Evolutionary conservation across 2,113 vertebrate species (phyloP).

Genomic region (Syrmaticus mikado): DNA sequence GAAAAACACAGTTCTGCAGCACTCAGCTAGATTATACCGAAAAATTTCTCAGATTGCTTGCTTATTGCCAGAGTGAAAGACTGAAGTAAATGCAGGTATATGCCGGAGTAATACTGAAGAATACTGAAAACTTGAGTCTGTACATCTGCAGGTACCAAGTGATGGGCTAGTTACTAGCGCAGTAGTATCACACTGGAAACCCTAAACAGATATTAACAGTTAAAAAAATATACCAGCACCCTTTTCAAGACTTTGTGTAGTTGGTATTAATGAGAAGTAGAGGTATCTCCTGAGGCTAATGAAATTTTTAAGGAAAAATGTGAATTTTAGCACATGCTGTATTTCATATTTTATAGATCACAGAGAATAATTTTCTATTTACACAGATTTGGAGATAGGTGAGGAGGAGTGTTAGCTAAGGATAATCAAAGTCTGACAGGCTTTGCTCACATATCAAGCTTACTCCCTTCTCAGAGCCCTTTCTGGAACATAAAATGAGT

Average conservation of each 20-base stretch:
- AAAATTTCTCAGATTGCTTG: neutral
- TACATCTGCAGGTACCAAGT: neutral
- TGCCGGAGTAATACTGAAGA: neutral
- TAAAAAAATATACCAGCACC: neutral
- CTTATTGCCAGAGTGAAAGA: neutral
- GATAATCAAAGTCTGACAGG: neutral
- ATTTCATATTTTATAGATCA: slow-evolving; percentile 7
- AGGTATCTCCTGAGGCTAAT: neutral
- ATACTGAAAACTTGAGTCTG: neutral
- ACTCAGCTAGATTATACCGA: neutral
- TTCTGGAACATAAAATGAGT: neutral
- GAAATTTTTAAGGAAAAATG: neutral
- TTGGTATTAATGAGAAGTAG: neutral
- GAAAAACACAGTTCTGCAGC: neutral
- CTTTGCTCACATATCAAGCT: neutral
- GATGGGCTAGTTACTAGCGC: neutral
- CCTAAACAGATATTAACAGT: neutral
- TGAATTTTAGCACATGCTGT: neutral
- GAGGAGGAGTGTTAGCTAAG: neutral
- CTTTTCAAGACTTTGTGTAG: neutral
- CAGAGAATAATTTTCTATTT: neutral
- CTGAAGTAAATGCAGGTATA: neutral
- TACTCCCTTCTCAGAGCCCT: neutral
- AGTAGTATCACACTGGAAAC: neutral
- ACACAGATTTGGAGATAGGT: neutral